These are phyloP conservation scores for Heliconius ismenius DNA, from an alignment of 2,888 invertebrate species.

Conservation along the genomic window DNA sequence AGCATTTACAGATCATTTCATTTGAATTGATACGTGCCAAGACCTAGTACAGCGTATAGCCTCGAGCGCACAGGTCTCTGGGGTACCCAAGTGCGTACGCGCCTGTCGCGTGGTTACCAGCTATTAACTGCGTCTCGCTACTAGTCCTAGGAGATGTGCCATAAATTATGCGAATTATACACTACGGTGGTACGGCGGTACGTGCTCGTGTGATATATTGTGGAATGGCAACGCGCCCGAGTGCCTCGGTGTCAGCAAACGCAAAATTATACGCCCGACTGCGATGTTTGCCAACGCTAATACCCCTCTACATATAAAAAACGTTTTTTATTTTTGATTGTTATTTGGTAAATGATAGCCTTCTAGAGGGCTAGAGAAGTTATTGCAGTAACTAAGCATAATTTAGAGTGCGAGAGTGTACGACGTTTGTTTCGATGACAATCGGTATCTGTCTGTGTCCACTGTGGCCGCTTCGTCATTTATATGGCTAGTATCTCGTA, in stretches of 20 bases:
- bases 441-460: slow-evolving; percentile 74
- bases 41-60: slow-evolving; percentile 33
- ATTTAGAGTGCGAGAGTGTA: slow-evolving; percentile 61
- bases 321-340: slow-evolving; percentile 71
- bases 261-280: slow-evolving; percentile 74
- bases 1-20: slow-evolving; percentile 43
- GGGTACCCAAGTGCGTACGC: slow-evolving; percentile 58
- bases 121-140: slow-evolving; percentile 73
- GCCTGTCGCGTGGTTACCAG: slow-evolving; percentile 76
- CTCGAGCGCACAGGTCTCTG: slow-evolving; percentile 40
- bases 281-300: slow-evolving; percentile 68
- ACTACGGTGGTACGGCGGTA: slow-evolving; percentile 57
- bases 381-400: slow-evolving; percentile 65
- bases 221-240: slow-evolving; percentile 62
- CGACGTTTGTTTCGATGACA: slow-evolving; percentile 74
- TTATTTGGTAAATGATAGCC: slow-evolving; percentile 76
- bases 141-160: slow-evolving; percentile 64
- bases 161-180: slow-evolving; percentile 81
- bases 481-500: slow-evolving; percentile 51
- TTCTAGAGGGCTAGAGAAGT: slow-evolving; percentile 65
- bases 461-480: slow-evolving; percentile 64
- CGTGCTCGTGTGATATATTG: slow-evolving; percentile 78
- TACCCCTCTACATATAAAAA: slow-evolving; percentile 56
- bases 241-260: slow-evolving; percentile 69
- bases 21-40: slow-evolving; percentile 39